Evolutionary conservation across 2,797 vertebrate genomes (phyloP).

Genomic region (Prunella strophiata): DNA sequence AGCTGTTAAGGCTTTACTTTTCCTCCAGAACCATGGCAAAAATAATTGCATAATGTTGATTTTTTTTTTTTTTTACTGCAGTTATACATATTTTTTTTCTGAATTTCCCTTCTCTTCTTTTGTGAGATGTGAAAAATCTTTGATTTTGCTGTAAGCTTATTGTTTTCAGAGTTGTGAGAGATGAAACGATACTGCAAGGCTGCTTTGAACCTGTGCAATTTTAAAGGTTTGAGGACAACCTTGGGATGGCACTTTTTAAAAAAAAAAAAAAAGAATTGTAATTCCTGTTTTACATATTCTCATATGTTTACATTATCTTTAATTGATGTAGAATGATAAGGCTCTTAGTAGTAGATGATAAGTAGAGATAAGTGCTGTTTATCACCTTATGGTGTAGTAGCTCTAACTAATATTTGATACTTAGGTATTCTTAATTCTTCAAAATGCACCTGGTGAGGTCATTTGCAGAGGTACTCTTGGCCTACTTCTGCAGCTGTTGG

Average conservation of each 20-base stretch:
- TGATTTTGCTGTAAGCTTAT: neutral
- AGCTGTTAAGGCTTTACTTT: constrained; percentile 18
- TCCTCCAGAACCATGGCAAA: neutral
- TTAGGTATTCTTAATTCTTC: neutral
- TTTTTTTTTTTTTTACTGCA: neutral
- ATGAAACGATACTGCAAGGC: neutral
- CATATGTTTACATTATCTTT: neutral
- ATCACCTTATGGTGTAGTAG: neutral
- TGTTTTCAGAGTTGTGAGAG: neutral
- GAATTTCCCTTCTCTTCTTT: neutral
- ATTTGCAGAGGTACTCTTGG: constrained; percentile 1
- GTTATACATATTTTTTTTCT: neutral
- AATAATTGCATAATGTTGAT: neutral
- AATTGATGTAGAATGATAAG: neutral
- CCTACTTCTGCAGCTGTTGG: constrained; percentile 26
- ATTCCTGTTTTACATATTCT: neutral
- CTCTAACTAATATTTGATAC: neutral
- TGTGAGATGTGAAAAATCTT: neutral
- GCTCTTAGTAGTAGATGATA: neutral
- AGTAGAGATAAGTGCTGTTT: neutral
- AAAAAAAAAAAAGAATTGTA: rapidly evolving
- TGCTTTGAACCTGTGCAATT: neutral
- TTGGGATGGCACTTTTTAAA: rapidly evolving
- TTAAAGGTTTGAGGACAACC: neutral
- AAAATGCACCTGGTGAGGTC: neutral